A percentile compares a stretch with the other conserved stretches of the same genome.
phyloP scores from a whole-genome alignment of 2,797 vertebrate species.

The Smutsia gigantea region DNA sequence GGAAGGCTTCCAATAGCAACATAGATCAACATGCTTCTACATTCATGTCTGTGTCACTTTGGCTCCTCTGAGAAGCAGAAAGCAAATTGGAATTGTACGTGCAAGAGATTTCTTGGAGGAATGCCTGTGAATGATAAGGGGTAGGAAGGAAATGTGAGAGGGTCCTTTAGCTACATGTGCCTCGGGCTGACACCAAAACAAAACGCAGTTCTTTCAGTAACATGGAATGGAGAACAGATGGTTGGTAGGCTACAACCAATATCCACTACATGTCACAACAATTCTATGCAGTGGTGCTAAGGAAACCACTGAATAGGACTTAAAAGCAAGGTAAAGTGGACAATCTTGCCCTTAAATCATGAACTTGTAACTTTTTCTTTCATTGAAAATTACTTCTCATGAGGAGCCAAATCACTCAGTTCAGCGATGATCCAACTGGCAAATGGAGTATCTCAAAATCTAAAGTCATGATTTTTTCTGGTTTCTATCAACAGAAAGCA shows the following conservation, averaged over 20 bases:
- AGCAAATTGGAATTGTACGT: background rate
- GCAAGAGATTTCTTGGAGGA: background rate
- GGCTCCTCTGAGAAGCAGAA: conserved; percentile 4
- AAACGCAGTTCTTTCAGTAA: background rate
- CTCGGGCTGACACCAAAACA: background rate
- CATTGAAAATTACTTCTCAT: conserved; percentile 32
- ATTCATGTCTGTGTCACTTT: background rate
- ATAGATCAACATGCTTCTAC: background rate
- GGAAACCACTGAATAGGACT: background rate
- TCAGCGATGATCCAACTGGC: conserved; percentile 42
- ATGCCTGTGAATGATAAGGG: background rate
- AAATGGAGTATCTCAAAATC: conserved; percentile 38
- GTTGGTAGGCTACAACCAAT: background rate
- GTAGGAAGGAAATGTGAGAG: background rate
- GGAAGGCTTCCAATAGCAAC: background rate
- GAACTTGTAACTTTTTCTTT: background rate
- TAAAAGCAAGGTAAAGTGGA: background rate
- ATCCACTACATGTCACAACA: background rate
- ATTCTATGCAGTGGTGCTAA: background rate
- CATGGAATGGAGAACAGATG: background rate
- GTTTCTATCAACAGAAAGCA: background rate
- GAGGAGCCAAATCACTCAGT: conserved; percentile 9
- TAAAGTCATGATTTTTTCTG: conserved; percentile 24
- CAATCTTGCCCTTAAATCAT: conserved; percentile 25
- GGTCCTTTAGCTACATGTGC: background rate